A percentile compares a stretch with the other conserved stretches of the same genome.
Evolutionary conservation across 2,797 vertebrate species (phyloP).

Genomic region (Anguilla anguilla): DNA sequence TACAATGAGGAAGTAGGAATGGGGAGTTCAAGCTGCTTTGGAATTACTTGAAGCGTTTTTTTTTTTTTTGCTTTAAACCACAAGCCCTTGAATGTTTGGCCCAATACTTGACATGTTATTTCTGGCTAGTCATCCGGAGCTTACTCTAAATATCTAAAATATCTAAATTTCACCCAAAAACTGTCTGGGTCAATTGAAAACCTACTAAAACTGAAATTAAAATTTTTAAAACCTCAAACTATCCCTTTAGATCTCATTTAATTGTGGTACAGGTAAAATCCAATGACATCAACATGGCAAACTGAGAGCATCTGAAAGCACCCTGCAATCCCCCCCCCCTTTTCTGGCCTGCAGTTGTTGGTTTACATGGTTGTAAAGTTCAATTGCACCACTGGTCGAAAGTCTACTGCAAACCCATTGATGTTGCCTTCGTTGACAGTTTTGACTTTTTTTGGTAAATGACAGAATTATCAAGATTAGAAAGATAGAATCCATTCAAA

Average conservation of each 20-base stretch:
- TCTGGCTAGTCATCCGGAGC: too few relatives aligned
- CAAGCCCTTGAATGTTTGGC: background rate
- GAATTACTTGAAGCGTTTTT: too few relatives aligned
- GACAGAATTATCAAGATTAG: background rate
- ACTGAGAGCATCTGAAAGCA: background rate
- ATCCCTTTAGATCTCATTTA: background rate
- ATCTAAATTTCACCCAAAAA: background rate
- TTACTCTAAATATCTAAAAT: background rate
- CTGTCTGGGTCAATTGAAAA: background rate
- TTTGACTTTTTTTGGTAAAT: background rate
- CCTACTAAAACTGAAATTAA: background rate
- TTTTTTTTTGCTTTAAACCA: background rate
- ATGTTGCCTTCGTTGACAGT: background rate
- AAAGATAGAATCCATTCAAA: background rate
- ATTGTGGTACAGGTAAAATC: background rate
- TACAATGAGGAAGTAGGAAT: background rate
- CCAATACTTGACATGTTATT: background rate
- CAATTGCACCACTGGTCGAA: background rate
- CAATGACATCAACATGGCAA: background rate
- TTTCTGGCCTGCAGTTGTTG: background rate
- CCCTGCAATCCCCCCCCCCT: background rate
- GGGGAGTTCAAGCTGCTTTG: background rate
- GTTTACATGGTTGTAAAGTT: background rate
- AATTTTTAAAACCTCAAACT: too few relatives aligned
- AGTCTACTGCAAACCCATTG: background rate